Evolutionary conservation across 2,797 vertebrate genomes (phyloP).

Genomic region (Poeciliopsis paucimaculata): DNA sequence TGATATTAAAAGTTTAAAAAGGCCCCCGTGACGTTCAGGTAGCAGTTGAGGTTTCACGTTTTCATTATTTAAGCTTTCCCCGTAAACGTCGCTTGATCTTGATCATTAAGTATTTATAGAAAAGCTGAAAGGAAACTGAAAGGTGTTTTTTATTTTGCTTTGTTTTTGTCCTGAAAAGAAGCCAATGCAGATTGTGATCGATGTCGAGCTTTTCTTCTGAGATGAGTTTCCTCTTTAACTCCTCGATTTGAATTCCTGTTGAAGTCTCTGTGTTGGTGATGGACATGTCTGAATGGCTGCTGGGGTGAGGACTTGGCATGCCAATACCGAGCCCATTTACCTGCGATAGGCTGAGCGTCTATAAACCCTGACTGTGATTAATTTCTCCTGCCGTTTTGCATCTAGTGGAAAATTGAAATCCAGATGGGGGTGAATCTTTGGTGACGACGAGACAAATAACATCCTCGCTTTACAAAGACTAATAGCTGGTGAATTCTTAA

Average conservation of each 20-base stretch:
- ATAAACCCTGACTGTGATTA: slow-evolving; percentile 23
- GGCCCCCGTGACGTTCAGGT: slow-evolving; percentile 21
- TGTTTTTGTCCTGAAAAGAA: slow-evolving; percentile 3
- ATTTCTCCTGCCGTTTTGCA: slow-evolving; percentile 11
- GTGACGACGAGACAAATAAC: slow-evolving; percentile 23
- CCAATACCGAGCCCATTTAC: slow-evolving; percentile 11
- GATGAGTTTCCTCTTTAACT: slow-evolving; percentile 33
- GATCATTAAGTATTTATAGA: slow-evolving; percentile 56
- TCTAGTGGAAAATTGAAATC: slow-evolving; percentile 31
- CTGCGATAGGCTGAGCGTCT: slow-evolving; percentile 20
- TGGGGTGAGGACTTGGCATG: slow-evolving; percentile 35
- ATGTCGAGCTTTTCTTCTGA: slow-evolving; percentile 23
- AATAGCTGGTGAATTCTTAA: slow-evolving; percentile 25
- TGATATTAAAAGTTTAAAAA: slow-evolving; percentile 50
- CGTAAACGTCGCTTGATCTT: slow-evolving; percentile 52
- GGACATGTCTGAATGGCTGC: slow-evolving; percentile 27
- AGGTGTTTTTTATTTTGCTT: slow-evolving; percentile 10
- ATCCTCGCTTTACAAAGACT: slow-evolving; percentile 25
- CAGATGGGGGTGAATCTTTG: slow-evolving; percentile 6
- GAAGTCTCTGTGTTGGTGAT: slow-evolving; percentile 19
- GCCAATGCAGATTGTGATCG: slow-evolving; percentile 25
- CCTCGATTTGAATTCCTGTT: slow-evolving; percentile 26
- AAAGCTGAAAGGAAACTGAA: slow-evolving; percentile 34
- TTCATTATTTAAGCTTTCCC: slow-evolving; percentile 51
- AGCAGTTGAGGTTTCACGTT: slow-evolving; percentile 35